A percentile compares a stretch with the other conserved stretches of the same genome.
phyloP scores from a whole-genome alignment of 2,113 vertebrate species.

The Bos javanicus region DNA sequence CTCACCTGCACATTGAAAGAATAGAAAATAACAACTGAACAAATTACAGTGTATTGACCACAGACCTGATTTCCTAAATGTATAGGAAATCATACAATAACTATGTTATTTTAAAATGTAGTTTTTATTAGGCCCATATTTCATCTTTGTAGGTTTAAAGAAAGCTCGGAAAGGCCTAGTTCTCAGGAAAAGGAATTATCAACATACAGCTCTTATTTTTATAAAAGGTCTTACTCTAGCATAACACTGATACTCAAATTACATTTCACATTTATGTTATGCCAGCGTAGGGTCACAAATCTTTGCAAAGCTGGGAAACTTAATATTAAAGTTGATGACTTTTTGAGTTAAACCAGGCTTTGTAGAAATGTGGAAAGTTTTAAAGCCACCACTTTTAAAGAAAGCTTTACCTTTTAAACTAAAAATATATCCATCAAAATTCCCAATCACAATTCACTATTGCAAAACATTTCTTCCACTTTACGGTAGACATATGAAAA shows the following conservation, averaged over 20 bases:
- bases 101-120: conserved; percentile 29
- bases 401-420: conserved; percentile 50
- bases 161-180: conserved; percentile 33
- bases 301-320: conserved; percentile 52
- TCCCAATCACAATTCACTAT: conserved; percentile 33
- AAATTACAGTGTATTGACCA: conserved; percentile 7
- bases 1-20: not conserved
- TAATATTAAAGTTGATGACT: conserved; percentile 52
- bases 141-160: conserved; percentile 42
- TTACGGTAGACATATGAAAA: not conserved
- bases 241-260: conserved; percentile 59
- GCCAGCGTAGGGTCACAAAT: conserved; percentile 51
- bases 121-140: conserved; percentile 49
- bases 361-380: conserved; percentile 43
- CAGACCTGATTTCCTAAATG: not conserved
- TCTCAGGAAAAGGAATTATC: conserved; percentile 47
- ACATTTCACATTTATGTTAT: conserved; percentile 60
- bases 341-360: conserved; percentile 60
- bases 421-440: conserved; percentile 49
- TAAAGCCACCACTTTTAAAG: conserved; percentile 33
- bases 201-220: conserved; percentile 43
- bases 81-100: not conserved
- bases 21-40: not conserved
- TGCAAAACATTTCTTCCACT: conserved; percentile 29
- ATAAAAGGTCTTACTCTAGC: conserved; percentile 35